Conservation (phyloP, 2,888 invertebrate genomes). For the Ochropleura leucogaster region DNA sequence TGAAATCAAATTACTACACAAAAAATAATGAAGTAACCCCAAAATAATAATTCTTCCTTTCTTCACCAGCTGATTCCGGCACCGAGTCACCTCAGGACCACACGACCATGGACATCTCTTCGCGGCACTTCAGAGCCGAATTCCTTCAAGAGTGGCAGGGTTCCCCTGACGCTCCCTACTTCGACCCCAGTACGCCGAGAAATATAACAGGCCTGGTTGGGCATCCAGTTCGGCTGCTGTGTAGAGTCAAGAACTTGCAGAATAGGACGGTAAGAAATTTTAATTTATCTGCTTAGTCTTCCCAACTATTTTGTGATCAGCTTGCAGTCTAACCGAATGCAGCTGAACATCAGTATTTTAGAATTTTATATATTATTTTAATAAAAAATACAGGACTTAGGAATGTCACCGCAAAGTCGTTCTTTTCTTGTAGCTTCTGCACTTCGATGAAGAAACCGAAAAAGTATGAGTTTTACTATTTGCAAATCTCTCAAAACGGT, state of each 20-base stretch:
- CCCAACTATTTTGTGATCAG: too few species aligned
- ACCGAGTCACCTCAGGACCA: slow-evolving; percentile 91
- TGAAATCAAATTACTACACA: neutral
- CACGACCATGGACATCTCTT: slow-evolving; percentile 83
- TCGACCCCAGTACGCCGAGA: slow-evolving; percentile 94
- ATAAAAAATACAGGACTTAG: too few species aligned
- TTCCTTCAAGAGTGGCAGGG: slow-evolving; percentile 86
- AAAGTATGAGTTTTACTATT: too few species aligned
- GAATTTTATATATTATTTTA: too few species aligned
- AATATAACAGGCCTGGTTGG: slow-evolving; percentile 97
- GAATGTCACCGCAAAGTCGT: too few species aligned
- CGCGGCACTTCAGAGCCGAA: slow-evolving; percentile 85
- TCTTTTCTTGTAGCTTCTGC: too few species aligned
- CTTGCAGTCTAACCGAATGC: too few species aligned
- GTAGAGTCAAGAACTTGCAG: slow-evolving; percentile 96
- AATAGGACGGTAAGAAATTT: slow-evolving; percentile 95
- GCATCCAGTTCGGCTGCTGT: slow-evolving; percentile 95
- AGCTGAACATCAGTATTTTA: too few species aligned
- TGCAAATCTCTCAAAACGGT: neutral
- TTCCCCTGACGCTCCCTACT: slow-evolving; percentile 92
- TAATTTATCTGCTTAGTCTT: too few species aligned
- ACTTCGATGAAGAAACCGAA: too few species aligned
- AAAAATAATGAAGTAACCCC: neutral
- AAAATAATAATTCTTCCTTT: neutral
- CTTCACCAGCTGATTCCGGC: slow-evolving; percentile 88